phyloP scores from a whole-genome alignment of 2,113 vertebrate genomes.

The Electrona antarctica region DNA sequence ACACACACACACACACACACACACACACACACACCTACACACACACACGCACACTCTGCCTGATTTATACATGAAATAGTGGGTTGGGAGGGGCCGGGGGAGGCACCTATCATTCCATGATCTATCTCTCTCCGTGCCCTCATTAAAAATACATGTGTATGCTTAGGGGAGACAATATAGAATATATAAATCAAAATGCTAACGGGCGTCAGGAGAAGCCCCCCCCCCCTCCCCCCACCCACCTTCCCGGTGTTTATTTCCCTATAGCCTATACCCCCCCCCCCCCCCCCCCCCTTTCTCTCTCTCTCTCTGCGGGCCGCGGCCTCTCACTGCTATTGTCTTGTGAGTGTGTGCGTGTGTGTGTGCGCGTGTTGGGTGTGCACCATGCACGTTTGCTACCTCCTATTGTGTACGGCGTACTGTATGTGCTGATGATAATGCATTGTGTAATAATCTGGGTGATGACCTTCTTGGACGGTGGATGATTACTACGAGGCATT shows the following conservation, averaged over 20 bases:
- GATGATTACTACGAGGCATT: no score
- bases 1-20: no score
- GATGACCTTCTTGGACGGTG: no score
- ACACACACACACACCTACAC: no score
- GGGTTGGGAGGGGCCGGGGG: slow-evolving; percentile 72
- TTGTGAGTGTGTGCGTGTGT: slow-evolving; percentile 2
- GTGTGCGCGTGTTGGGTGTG: no score
- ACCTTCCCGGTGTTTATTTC: slow-evolving; percentile 71
- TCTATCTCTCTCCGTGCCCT: slow-evolving; percentile 78
- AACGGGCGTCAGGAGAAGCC: slow-evolving; percentile 73
- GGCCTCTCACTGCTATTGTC: slow-evolving; percentile 58
- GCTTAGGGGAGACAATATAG: slow-evolving; percentile 82
- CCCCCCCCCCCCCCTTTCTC: slow-evolving; percentile 58
- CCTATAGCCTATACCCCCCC: slow-evolving; percentile 49
- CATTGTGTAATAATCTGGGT: no score
- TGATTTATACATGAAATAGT: slow-evolving; percentile 84
- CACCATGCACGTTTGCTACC: no score
- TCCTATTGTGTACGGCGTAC: no score
- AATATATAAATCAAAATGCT: slow-evolving; percentile 85
- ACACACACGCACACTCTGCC: slow-evolving; percentile 1
- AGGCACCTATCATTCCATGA: slow-evolving; percentile 82
- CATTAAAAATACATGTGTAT: slow-evolving; percentile 84
- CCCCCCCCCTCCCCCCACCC: slow-evolving; percentile 10
- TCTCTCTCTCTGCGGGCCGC: slow-evolving; percentile 50
- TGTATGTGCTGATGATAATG: no score